phyloP scores from a whole-genome alignment of 1,140 invertebrate species.

The Drosophila setifemur region DNA sequence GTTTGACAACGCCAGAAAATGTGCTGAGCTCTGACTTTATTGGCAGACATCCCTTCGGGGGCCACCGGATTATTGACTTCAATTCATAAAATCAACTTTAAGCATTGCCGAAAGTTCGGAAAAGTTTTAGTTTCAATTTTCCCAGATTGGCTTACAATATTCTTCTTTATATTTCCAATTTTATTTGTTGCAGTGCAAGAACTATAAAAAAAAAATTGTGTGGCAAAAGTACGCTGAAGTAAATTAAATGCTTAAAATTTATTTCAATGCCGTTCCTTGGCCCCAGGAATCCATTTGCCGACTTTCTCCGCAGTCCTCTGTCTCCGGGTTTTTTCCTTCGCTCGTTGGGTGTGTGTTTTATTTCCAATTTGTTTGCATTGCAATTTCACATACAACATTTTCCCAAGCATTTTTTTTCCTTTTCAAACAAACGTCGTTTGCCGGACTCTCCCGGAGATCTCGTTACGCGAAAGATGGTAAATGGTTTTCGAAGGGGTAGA shows the following conservation, averaged over 20 bases:
- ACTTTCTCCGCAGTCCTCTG: slow-evolving; percentile 4
- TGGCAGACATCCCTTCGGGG: slow-evolving; percentile 19
- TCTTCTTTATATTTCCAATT: too few species aligned
- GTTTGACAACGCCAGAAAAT: slow-evolving; percentile 17
- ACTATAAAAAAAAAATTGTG: slow-evolving; percentile 8
- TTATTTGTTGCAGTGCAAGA: background rate
- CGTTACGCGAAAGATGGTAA: background rate
- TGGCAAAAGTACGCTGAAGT: background rate
- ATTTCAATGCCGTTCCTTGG: slow-evolving; percentile 27
- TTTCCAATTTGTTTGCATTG: slow-evolving; percentile 44
- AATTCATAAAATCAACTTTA: slow-evolving; percentile 45
- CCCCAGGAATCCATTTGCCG: background rate
- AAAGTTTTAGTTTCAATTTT: slow-evolving; percentile 21
- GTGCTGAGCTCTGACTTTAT: slow-evolving; percentile 25
- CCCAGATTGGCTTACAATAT: slow-evolving; percentile 28
- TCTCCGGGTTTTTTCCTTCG: background rate
- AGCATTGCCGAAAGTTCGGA: slow-evolving; percentile 1
- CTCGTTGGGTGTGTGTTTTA: slow-evolving; percentile 11
- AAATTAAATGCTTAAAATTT: slow-evolving; percentile 34
- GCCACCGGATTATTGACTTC: slow-evolving; percentile 19
- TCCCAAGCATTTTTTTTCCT: slow-evolving; percentile 8
- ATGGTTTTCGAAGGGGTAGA: slow-evolving; percentile 1
- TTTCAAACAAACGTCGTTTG: slow-evolving; percentile 30
- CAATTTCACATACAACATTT: slow-evolving; percentile 29
- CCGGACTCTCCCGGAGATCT: slow-evolving; percentile 13